Evolutionary conservation across 2,888 invertebrate species (phyloP).

Genomic region (Leptopilina syphax): DNA sequence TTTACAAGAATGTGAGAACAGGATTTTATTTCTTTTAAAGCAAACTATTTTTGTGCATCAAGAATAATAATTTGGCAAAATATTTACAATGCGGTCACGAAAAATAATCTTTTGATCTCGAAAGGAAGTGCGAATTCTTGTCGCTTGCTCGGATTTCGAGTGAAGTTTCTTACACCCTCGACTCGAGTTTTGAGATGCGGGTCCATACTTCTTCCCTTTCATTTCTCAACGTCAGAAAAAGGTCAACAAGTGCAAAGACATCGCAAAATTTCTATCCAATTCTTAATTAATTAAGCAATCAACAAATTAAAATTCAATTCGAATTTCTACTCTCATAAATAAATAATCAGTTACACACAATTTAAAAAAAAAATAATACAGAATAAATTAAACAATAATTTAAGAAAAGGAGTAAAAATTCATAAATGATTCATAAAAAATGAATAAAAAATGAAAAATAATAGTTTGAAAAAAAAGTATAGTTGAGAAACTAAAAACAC

Average conservation of each 20-base stretch:
- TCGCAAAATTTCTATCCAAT: background rate
- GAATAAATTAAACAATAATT: background rate
- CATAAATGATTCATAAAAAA: background rate
- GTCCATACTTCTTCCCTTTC: slow-evolving; percentile 21
- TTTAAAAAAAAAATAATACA: too few relatives aligned
- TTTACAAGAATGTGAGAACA: slow-evolving; percentile 17
- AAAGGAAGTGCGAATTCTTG: slow-evolving; percentile 27
- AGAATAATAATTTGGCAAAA: slow-evolving; percentile 37
- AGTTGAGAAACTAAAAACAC: background rate
- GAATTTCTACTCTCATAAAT: too few relatives aligned
- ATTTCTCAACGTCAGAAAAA: background rate
- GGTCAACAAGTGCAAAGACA: slow-evolving; percentile 5
- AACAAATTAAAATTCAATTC: background rate
- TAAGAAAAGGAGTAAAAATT: background rate
- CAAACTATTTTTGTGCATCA: slow-evolving; percentile 33
- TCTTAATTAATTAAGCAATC: background rate
- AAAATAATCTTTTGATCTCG: slow-evolving; percentile 28
- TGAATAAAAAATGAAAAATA: background rate
- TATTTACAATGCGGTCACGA: slow-evolving; percentile 34
- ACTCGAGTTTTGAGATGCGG: slow-evolving; percentile 30
- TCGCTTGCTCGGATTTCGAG: slow-evolving; percentile 36
- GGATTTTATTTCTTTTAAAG: slow-evolving; percentile 8
- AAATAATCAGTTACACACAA: too few relatives aligned
- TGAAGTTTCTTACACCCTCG: slow-evolving; percentile 38
- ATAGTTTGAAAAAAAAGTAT: background rate